These are phyloP conservation scores for Oscheius sp. DNA, from an alignment of 2,888 invertebrate genomes.

Conservation along the genomic window DNA sequence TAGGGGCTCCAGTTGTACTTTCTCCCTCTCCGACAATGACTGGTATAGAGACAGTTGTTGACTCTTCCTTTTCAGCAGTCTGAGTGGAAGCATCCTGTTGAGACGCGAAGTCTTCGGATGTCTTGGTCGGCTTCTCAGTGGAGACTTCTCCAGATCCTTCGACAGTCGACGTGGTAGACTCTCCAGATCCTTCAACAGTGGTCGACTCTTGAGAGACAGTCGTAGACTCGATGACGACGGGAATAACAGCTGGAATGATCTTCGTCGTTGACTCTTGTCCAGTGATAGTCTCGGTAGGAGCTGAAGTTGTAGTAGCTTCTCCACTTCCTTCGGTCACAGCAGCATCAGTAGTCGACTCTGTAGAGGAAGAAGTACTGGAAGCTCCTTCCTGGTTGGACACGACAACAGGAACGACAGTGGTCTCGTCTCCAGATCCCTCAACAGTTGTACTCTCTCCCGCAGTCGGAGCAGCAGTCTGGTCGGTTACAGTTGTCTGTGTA, in stretches of 20 bases:
- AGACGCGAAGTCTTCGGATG: conserved; percentile 15
- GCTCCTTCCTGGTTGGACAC: background rate
- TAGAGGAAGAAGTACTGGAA: background rate
- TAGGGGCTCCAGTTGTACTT: conserved; percentile 24
- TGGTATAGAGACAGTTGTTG: background rate
- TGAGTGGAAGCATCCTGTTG: conserved; percentile 13
- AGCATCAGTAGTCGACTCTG: background rate
- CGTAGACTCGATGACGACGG: background rate
- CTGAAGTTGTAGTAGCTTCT: conserved; percentile 1
- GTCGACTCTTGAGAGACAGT: conserved; percentile 6
- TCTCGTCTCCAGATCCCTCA: conserved; percentile 6
- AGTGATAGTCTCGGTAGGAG: background rate
- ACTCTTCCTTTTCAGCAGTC: conserved; percentile 2
- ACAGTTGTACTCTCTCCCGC: background rate
- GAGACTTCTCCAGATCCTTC: background rate
- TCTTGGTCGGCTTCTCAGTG: conserved; percentile 13
- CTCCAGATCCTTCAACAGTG: conserved; percentile 9
- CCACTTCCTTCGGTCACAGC: conserved; percentile 15
- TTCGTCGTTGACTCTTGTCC: background rate
- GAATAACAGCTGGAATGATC: background rate
- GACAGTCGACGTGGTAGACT: background rate
- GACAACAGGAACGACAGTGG: background rate
- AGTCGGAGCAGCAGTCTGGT: too few species aligned
- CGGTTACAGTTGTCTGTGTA: background rate
- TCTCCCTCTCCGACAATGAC: background rate